Conservation (phyloP, 2,113 vertebrate species). For the Rhodinocichla rosea region DNA sequence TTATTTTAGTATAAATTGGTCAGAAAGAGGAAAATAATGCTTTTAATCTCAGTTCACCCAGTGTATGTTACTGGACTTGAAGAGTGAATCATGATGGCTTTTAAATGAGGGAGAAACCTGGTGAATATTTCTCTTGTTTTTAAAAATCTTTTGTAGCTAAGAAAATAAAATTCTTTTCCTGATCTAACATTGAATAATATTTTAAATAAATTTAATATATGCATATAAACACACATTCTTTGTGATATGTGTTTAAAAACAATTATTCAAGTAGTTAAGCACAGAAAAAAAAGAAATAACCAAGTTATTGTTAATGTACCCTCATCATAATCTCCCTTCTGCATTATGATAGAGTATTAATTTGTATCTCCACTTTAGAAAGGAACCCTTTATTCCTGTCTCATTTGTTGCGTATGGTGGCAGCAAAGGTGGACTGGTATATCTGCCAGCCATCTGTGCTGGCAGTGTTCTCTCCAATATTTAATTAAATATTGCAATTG, state of each 20-base stretch:
- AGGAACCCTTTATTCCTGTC: neutral
- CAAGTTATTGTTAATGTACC: neutral
- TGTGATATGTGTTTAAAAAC: neutral
- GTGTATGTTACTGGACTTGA: neutral
- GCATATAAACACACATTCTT: neutral
- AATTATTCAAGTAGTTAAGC: neutral
- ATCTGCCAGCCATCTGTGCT: neutral
- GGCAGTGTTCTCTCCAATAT: neutral
- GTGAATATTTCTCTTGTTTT: neutral
- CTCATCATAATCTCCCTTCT: neutral
- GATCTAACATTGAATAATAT: neutral
- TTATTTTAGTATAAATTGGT: neutral
- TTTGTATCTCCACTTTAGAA: neutral
- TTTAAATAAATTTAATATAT: neutral
- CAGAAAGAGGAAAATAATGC: neutral
- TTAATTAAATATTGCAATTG: neutral
- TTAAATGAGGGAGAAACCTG: neutral
- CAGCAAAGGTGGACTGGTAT: neutral
- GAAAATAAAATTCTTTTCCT: neutral
- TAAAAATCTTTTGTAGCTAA: neutral
- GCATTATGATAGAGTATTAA: neutral
- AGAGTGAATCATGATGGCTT: rapidly evolving
- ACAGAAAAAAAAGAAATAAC: neutral
- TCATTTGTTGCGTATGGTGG: neutral
- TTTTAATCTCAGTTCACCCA: neutral